Evolutionary conservation across 1,140 invertebrate genomes (phyloP).

Genomic region (Calliphora vicina): DNA sequence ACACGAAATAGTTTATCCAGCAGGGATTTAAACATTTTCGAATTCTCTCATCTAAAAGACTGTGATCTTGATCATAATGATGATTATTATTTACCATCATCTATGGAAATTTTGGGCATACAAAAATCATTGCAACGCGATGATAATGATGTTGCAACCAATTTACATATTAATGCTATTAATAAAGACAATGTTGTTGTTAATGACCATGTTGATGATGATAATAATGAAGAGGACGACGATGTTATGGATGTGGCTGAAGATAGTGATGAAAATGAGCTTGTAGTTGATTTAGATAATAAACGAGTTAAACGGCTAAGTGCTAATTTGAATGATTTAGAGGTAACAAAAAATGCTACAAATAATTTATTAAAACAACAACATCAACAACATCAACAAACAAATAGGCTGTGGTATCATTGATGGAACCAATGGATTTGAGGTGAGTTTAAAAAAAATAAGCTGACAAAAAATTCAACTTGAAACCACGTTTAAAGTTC

Average conservation of each 20-base stretch:
- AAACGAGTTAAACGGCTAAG: slow-evolving; percentile 16
- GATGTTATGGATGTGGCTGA: not conserved
- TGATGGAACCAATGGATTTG: slow-evolving; percentile 62
- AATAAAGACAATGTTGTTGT: not conserved
- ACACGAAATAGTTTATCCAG: not conserved
- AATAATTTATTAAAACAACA: slow-evolving; percentile 27
- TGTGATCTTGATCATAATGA: not conserved
- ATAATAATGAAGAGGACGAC: not conserved
- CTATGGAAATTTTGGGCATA: slow-evolving; percentile 22
- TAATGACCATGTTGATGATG: slow-evolving; percentile 2
- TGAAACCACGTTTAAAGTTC: too few species aligned
- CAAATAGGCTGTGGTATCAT: slow-evolving; percentile 62
- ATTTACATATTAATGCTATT: slow-evolving; percentile 11
- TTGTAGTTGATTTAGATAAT: slow-evolving; percentile 45
- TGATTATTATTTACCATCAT: slow-evolving; percentile 27
- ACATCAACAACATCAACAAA: slow-evolving; percentile 40
- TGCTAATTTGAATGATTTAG: slow-evolving; percentile 18
- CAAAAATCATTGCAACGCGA: slow-evolving; percentile 21
- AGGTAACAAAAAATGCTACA: slow-evolving; percentile 34
- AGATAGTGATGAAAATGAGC: slow-evolving; percentile 38
- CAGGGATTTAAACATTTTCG: not conserved
- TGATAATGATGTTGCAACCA: not conserved
- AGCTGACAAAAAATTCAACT: not conserved
- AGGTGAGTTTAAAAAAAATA: slow-evolving; percentile 47
- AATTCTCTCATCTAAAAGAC: not conserved